Base-by-base conservation (phyloP, 2,797 vertebrate genomes). In the Trachurus trachurus region DNA sequence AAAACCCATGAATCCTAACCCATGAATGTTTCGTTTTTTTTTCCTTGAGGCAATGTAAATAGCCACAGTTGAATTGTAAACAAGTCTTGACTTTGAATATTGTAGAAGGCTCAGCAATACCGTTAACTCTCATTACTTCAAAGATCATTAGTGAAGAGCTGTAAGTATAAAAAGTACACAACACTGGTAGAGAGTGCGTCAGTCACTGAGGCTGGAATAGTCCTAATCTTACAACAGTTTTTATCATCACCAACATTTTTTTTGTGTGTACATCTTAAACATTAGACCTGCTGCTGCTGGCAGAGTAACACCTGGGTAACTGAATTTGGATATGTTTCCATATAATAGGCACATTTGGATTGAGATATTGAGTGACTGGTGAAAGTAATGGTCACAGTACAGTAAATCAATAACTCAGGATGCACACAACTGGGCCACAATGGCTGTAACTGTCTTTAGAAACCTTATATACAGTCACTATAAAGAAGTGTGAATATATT, bases 261-360 rank as follows among this genome's bases (percentile, higher is more conserved):
- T 86, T 49, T 76, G 52, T 58, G 60, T 76, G 73, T 76, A 59
- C 64, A 76, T 74, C 26, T 81, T 72, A 49, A 81, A 78, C 67
- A 83, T 71, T 73, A 87, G 74, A 88, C 73, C 86, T 87, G 83
- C 81, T 81, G 82, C 80, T 80, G 82, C 81, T 76, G 73, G 79
- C 86, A 82, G 78, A 90, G 9, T 68, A 84, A 88, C 88, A 93
- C 86, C 87, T 92, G 91, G 86, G 72, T 89, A 82, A 91, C 58
- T 68, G 67, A 94, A 92, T 92, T 87, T 89, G 87, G 92, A 94
- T 94, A 94, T 94, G 91, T 92, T 88, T 94, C 84, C 79, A 91
- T 90, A 92, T 87, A 86, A 82, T 90, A 95, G 94, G 94, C 94
- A 94, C 94, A 91, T 91, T 92, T 88, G 93, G 94, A 92, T 88